phyloP scores from a whole-genome alignment of 2,888 invertebrate species.

The Harmothoe impar region DNA sequence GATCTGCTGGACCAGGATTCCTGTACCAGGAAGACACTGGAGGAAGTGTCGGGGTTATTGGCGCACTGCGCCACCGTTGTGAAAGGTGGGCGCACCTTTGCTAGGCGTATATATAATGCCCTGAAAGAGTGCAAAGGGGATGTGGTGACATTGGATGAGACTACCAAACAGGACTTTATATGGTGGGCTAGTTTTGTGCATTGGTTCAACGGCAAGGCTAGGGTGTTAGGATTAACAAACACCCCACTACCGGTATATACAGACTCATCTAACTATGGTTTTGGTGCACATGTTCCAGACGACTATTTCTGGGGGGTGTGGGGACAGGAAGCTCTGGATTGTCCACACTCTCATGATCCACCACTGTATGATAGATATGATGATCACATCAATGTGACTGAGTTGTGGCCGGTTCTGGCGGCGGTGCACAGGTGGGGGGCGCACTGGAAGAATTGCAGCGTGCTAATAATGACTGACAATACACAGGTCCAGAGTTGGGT shows the following conservation, averaged over 20 bases:
- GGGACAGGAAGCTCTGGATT: background rate
- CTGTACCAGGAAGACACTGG: too few relatives aligned
- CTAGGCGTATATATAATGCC: too few relatives aligned
- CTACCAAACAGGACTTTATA: background rate
- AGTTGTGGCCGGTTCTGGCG: background rate
- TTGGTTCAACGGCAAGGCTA: background rate
- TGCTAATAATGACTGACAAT: background rate
- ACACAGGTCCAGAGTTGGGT: background rate
- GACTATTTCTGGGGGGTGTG: background rate
- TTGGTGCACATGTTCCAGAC: background rate
- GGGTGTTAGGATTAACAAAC: background rate
- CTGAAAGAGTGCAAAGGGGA: too few relatives aligned
- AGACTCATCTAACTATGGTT: constrained; percentile 12
- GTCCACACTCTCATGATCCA: background rate
- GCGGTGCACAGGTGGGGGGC: background rate
- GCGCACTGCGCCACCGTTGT: too few relatives aligned
- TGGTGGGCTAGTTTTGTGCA: background rate
- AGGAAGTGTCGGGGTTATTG: too few relatives aligned
- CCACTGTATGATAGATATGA: background rate
- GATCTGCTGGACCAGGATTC: too few relatives aligned
- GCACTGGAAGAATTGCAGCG: background rate
- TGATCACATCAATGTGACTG: background rate
- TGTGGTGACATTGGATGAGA: too few relatives aligned
- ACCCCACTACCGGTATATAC: background rate
- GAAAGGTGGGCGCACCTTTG: too few relatives aligned